Evolutionary conservation across 2,888 invertebrate genomes (phyloP), one percentile per base, ranked within the genome.

Genomic region (Leptopilina myrica): DNA sequence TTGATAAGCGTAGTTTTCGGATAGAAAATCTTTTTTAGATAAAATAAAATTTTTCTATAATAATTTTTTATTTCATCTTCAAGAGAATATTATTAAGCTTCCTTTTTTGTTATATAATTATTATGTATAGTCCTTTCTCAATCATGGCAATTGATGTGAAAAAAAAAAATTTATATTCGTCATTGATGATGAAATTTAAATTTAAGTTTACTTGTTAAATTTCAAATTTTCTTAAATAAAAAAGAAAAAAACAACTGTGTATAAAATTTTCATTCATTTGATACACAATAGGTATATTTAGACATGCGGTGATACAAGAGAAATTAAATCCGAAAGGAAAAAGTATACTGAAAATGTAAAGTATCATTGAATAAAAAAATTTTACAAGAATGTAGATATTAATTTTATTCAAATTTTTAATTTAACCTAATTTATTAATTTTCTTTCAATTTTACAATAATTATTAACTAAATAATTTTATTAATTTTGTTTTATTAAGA

Each of bases 361-460:
- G 69, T 69, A 69, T 73, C 73, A 73, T 73, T 73, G 73, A 73
- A 73, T 73, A 67, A 73, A 73, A 33, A 73, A 56, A 73, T 33
- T 73, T 73, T 73, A 26, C n/a, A 56, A 73, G 33, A 33, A 73
- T 49, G 49, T 49, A 49, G 12, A 49, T 49, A 49, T 49, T 0
- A 33, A 33, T 33, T 33, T 20, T 20, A 20, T 20, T 20, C 20
- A 20, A 20, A 20, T 20, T 49, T 49, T 49, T 49, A 49, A 11
- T 49, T 49, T 2, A 9, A 5, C 2, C 11, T 49, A 49, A 33
- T 33, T 49, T 12, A 49, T 49, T 49, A 43, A 43, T 43, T 0
- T 43, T 43, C n/a, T 20, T 20, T 20, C 1, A 20, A 20, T 20
- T 20, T 20, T 20, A 20, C 20, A 20, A 20, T 20, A 8, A 43